Evolutionary conservation across 1,140 invertebrate genomes (phyloP).

Genomic region (Zaprionus lachaisei): DNA sequence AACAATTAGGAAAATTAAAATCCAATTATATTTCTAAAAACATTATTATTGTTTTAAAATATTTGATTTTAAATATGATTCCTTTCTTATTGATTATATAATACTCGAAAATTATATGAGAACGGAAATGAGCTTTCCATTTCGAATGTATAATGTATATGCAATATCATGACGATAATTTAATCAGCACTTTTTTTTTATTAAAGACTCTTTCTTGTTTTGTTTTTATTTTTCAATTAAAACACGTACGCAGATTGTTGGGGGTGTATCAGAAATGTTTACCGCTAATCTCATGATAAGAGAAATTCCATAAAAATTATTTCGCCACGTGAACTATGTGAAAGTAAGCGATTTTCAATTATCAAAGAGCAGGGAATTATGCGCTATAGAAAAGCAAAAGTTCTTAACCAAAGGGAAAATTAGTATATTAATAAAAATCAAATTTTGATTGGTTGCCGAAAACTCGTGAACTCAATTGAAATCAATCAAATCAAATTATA

Average conservation of each 20-base stretch:
- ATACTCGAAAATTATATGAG: background rate
- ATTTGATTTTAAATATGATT: background rate
- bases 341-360: slow-evolving; percentile 15
- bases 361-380: background rate
- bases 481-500: slow-evolving; percentile 50
- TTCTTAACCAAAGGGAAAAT: background rate
- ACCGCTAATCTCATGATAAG: slow-evolving; percentile 57
- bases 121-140: slow-evolving; percentile 18
- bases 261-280: slow-evolving; percentile 47
- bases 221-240: slow-evolving; percentile 32
- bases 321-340: slow-evolving; percentile 7
- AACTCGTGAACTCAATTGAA: slow-evolving; percentile 42
- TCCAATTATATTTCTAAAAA: background rate
- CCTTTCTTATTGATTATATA: slow-evolving; percentile 8
- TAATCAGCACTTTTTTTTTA: slow-evolving; percentile 36
- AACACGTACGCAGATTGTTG: slow-evolving; percentile 52
- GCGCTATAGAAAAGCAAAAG: background rate
- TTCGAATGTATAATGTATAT: slow-evolving; percentile 9
- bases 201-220: slow-evolving; percentile 16
- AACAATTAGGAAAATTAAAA: background rate
- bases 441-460: slow-evolving; percentile 50
- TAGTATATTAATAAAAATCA: slow-evolving; percentile 27
- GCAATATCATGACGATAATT: slow-evolving; percentile 18
- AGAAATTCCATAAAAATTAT: slow-evolving; percentile 45
- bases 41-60: background rate